Percentiles rank a stretch among this genome's conserved stretches.
Conservation (phyloP, 2,113 vertebrate genomes). For the Bombycilla garrulus region DNA sequence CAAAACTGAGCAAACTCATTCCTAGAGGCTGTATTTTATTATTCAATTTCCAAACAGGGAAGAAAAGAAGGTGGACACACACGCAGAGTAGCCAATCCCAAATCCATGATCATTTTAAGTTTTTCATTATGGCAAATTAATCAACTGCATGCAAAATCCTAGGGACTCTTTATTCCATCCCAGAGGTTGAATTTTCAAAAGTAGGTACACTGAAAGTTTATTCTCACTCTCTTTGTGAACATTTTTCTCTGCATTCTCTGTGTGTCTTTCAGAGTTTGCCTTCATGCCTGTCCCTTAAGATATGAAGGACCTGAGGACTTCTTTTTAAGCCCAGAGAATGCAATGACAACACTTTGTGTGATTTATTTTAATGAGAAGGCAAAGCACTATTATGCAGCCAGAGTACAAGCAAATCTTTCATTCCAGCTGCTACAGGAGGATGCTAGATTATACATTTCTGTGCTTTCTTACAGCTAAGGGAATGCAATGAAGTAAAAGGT, state of each 20-base stretch:
- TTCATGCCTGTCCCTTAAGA: background rate
- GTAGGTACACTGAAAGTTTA: background rate
- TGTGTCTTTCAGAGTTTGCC: background rate
- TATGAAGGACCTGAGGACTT: background rate
- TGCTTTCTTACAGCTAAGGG: background rate
- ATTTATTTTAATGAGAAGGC: constrained; percentile 38
- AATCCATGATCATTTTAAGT: background rate
- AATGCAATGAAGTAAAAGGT: background rate
- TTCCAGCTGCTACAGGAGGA: background rate
- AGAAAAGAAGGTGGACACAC: background rate
- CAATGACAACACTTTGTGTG: background rate
- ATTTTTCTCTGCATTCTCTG: background rate
- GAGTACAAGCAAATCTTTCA: background rate
- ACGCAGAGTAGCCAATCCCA: background rate
- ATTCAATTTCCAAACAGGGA: background rate
- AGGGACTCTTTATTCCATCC: background rate
- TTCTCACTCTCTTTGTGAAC: background rate
- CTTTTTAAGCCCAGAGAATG: background rate
- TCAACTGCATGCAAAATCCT: background rate
- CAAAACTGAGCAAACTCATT: background rate
- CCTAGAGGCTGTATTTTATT: background rate
- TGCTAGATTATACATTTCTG: background rate
- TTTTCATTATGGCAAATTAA: background rate
- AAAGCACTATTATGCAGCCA: background rate
- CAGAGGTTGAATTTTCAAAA: background rate